Base-by-base conservation (phyloP, 1,140 invertebrate species). In the Leptopilina boulardi region DNA sequence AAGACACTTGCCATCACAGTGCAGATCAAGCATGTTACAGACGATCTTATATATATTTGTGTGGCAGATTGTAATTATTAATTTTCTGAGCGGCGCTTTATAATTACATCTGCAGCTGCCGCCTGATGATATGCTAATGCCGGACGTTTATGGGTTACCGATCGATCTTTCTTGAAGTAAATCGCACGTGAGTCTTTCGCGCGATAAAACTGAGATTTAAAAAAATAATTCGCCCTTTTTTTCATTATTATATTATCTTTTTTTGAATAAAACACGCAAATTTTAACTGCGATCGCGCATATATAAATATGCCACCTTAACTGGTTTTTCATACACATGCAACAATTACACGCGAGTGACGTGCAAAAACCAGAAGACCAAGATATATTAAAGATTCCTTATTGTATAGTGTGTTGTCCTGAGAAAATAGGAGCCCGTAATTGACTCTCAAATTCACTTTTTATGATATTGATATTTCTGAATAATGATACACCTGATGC, bases 41-140 rank as follows among this genome's bases (percentile, higher is more conserved):
- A n/a, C 2, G 21, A 59, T 59, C 2, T 66, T 66, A 30, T 66
- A 66, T 51, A 51, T 66, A 66, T 66, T 34, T 18, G 8, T 51
- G 44, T 66, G 56, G 56, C 23, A 66, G 23, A 66, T 66, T 34
- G 59, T 66, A 34, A 66, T 66, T 66, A 66, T 66, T 66, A 34
- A 66, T 66, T 66, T 66, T 66, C 26, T 5, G 26, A 15, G 21
- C 23, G 15, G 23, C 59, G 23, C 59, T 66, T 66, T 66, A 66
- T 66, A 66, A 30, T 30, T 66, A 30, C 59, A n/a, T 66, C 23
- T 66, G 59, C 59, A 66, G 59, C 59, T 66, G 59, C 21, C 59
- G 23, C 59, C 23, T 66, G 26, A 30, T 13, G 59, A 30, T 30
- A 66, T 66, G 59, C 59, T 30, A 8, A 15, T 30, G 23, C 26